A percentile compares a stretch with the other conserved stretches of the same genome.
These are phyloP conservation scores for Aphaenogaster floridana DNA, from an alignment of 1,140 invertebrate species.

Conservation along the genomic window DNA sequence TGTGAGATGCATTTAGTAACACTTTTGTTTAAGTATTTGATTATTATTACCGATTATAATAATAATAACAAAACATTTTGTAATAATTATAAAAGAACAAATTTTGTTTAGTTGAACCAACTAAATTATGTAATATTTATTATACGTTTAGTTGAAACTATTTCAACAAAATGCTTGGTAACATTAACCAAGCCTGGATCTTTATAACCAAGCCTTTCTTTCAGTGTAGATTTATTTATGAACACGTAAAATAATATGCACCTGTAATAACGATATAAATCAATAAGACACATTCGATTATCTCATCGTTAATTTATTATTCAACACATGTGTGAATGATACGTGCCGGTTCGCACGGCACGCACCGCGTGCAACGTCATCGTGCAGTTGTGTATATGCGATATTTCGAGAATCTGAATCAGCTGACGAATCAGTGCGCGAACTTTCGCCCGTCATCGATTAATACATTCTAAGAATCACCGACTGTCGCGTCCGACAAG, in stretches of 20 bases:
- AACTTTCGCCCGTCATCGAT: background rate
- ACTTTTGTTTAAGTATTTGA: too few species aligned
- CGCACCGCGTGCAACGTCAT: conserved; percentile 1
- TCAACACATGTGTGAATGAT: background rate
- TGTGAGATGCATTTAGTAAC: too few species aligned
- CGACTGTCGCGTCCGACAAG: conserved; percentile 35
- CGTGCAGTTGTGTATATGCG: background rate
- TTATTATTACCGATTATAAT: too few species aligned
- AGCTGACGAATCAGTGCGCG: conserved; percentile 20
- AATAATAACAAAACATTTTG: too few species aligned
- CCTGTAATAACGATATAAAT: background rate
- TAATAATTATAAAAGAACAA: too few species aligned
- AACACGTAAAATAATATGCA: background rate
- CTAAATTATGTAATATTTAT: too few species aligned
- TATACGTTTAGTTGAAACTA: too few species aligned
- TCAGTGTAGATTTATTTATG: background rate
- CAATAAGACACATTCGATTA: background rate
- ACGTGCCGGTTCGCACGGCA: conserved; percentile 39
- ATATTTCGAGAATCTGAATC: conserved; percentile 51
- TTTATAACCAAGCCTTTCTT: too few species aligned
- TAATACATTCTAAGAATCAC: conserved; percentile 31
- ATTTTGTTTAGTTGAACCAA: too few species aligned
- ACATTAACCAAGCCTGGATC: too few species aligned
- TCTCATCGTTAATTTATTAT: conserved; percentile 7
- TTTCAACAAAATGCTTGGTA: too few species aligned